Conservation (phyloP, 1,140 invertebrate species). For the Bombus impatiens region DNA sequence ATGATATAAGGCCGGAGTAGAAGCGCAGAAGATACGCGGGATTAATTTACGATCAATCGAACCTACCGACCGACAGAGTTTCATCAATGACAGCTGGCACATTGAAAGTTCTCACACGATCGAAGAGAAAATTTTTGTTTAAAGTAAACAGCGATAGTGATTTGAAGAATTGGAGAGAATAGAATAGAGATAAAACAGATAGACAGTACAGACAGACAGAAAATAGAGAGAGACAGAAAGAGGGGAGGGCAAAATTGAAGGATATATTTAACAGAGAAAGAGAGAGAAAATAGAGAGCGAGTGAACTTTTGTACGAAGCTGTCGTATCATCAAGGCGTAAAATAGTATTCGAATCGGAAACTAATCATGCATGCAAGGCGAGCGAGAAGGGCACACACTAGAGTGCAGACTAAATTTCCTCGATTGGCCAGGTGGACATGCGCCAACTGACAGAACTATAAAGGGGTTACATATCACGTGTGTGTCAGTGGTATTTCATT, state of each 20-base stretch:
- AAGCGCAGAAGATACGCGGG: constrained; percentile 27
- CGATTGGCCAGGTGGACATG: constrained; percentile 79
- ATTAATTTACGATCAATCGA: constrained; percentile 3
- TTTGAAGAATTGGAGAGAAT: constrained; percentile 7
- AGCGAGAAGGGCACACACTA: constrained; percentile 78
- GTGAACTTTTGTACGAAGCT: constrained; percentile 58
- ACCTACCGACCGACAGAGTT: constrained; percentile 28
- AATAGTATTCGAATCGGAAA: constrained; percentile 72
- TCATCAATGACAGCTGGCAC: constrained; percentile 54
- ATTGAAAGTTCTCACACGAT: constrained; percentile 58
- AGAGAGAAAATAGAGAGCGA: constrained; percentile 30
- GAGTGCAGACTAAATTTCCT: constrained; percentile 79
- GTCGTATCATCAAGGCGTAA: constrained; percentile 64
- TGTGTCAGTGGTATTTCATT: constrained; percentile 72
- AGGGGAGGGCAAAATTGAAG: background rate
- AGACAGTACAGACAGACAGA: background rate
- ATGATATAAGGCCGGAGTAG: background rate
- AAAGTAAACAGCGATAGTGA: constrained; percentile 25
- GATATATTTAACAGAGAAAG: constrained; percentile 23
- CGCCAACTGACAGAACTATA: constrained; percentile 76
- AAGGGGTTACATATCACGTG: constrained; percentile 67
- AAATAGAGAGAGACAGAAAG: constrained; percentile 32
- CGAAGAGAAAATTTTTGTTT: constrained; percentile 32
- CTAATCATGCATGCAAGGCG: constrained; percentile 79
- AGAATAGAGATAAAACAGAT: background rate